Evolutionary conservation across 1,140 invertebrate species (phyloP), one percentile per base, ranked within the genome.

Genomic region (Brachionus plicatilis): DNA sequence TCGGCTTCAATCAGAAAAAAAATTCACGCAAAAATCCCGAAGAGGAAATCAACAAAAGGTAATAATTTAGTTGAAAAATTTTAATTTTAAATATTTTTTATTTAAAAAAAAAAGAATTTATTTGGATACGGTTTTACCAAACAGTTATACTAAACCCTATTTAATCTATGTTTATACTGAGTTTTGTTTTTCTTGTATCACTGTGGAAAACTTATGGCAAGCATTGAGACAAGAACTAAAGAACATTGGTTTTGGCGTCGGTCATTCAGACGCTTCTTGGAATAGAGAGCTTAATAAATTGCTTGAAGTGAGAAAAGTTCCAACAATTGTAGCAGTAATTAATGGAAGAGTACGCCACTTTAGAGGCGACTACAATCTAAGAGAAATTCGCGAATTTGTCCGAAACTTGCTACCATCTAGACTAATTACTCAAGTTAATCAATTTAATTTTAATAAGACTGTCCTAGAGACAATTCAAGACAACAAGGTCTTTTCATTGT

Each of bases 161-260:
- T 89, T 97, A 47, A 91, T 97, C 33, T 92, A 96, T 85, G 95
- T 95, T 87, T 97, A 96, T 88, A 94, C 94, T 4, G 95, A 97
- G 88, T 95, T 95, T 93, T 97, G 95, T 89, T 95, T 95, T 88
- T 92, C 94, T 41, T 98, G 96, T 88, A 92, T 95, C 56, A 92
- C 94, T 88, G 92, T 94, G 17, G 94, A 95, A 78, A 93, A 93
- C 3, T 92, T 94, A 7, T 95, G 95, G 92, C 92, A 94, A 85
- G 92, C 93, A 85, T 90, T 96, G 29, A 92, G 95, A 20, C 93
- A 95, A 86, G 93, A 96, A 66, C 88, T 97, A 9, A 94, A 95
- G 87, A 94, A 94, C 3, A 87, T 92, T 37, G 92, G 91, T 86
- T 79, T 91, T 41, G 89, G 89, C 66, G 87, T 90, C 50, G 93